Evolutionary conservation across 2,797 vertebrate species (phyloP), one percentile per base, ranked within the genome.

Genomic region (Dipus sagitta): DNA sequence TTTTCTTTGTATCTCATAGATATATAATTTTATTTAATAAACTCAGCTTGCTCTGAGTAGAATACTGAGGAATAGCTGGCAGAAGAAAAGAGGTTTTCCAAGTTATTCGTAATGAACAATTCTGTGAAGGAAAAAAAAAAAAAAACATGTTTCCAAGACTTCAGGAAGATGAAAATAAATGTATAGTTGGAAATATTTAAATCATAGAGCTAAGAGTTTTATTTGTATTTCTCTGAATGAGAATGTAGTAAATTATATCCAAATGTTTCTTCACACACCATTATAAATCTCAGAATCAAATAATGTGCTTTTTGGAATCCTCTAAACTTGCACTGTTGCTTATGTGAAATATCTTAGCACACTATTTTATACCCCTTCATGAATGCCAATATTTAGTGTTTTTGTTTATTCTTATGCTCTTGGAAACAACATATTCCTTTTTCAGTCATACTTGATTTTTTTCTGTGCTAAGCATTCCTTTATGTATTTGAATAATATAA

Each of bases 141-240:
- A 47, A 47, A 47, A 47, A 47, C 77, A 67, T 82, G 71, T 92
- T 83, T 77, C 13, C 12, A 60, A 92, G 84, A 88, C 14, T 72
- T 14, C 6, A 78, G 34, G 10, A 80, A 65, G 26, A 62, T 93
- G 15, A 62, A 92, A 76, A 52, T 28, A 79, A 62, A 32, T 26
- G 5, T 1, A 26, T 58, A 60, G 18, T 5, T 77, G 28, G 26
- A 93, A 67, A 62, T 77, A 34, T 78, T 84, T 76, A 88, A 86
- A 89, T 58, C 65, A 26, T 11, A 86, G 24, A 80, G 52, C 23
- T 74, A 30, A 54, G 38, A 7, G 1, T 72, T 80, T 94, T 74
- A 2, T 83, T 78, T 93, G 54, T 58, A 12, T 71, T 6, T 30
- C 28, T 2, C 32, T 42, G 30, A 76, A 26, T 72, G 32, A 90